These are phyloP conservation scores for Chironomus tepperi DNA, from an alignment of 1,140 invertebrate genomes.

Conservation along the genomic window DNA sequence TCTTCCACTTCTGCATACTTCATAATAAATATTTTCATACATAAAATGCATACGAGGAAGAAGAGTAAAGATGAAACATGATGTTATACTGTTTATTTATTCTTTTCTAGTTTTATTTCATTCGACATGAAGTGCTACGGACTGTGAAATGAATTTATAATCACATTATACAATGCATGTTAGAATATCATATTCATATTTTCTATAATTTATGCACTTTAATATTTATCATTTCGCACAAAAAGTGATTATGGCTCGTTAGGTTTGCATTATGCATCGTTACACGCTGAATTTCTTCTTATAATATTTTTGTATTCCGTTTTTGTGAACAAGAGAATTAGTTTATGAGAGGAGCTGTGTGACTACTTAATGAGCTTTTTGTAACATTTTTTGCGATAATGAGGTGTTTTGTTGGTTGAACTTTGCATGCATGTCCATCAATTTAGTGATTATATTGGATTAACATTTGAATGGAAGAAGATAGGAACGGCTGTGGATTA, in stretches of 20 bases:
- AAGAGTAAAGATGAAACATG: neutral
- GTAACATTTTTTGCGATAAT: too few species aligned
- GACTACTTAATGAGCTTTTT: too few species aligned
- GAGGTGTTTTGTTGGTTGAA: too few species aligned
- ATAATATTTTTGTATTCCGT: neutral
- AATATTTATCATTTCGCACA: conserved; percentile 8
- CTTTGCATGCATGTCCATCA: too few species aligned
- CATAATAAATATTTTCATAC: too few species aligned
- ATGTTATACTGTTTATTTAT: neutral
- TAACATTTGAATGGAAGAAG: too few species aligned
- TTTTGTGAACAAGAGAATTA: too few species aligned
- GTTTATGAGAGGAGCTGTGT: too few species aligned
- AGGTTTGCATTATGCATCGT: neutral
- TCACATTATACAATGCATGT: conserved; percentile 22
- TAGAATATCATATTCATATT: neutral
- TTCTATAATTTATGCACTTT: neutral
- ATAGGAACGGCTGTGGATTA: too few species aligned
- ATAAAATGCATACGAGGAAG: too few species aligned
- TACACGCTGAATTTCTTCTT: neutral
- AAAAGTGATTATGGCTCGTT: neutral
- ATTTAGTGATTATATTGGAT: too few species aligned
- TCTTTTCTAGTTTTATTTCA: neutral
- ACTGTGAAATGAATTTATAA: conserved; percentile 21
- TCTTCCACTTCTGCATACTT: too few species aligned
- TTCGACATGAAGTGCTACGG: neutral